Evolutionary conservation across 2,113 vertebrate genomes (phyloP).

Genomic region (Australoheros scitulus): DNA sequence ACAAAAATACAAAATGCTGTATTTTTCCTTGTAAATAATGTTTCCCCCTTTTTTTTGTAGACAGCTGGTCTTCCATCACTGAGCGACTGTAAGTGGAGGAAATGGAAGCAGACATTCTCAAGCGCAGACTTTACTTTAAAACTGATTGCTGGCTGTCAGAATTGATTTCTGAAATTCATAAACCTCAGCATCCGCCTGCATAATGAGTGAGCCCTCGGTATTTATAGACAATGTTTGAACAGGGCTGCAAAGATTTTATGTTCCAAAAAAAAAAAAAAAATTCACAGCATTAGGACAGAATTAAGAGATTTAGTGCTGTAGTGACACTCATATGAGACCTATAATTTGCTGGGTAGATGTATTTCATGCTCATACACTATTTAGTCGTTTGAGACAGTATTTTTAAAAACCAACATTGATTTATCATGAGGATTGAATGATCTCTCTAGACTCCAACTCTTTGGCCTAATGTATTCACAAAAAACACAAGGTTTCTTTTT

Average conservation of each 20-base stretch:
- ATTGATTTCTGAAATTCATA: slow-evolving; percentile 33
- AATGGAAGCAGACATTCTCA: not conserved
- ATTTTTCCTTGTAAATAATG: not conserved
- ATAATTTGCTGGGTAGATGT: slow-evolving; percentile 13
- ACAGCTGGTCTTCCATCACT: slow-evolving; percentile 7
- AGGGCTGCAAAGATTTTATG: not conserved
- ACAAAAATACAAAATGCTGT: not conserved
- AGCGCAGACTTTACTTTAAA: slow-evolving; percentile 22
- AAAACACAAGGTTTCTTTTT: slow-evolving; percentile 24
- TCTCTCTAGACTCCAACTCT: not conserved
- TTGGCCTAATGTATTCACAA: slow-evolving; percentile 18
- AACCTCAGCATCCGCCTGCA: not conserved
- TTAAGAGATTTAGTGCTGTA: slow-evolving; percentile 3
- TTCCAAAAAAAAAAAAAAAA: not conserved
- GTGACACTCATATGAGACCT: not conserved
- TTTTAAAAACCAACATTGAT: slow-evolving; percentile 37
- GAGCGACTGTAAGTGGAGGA: not conserved
- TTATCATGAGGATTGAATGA: slow-evolving; percentile 12
- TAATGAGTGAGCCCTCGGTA: not conserved
- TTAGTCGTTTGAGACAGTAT: slow-evolving; percentile 25
- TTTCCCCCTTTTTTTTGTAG: not conserved
- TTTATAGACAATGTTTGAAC: slow-evolving; percentile 17
- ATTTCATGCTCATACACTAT: slow-evolving; percentile 3
- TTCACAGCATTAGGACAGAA: not conserved
- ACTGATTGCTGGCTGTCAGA: not conserved